Evolutionary conservation across 2,797 vertebrate species (phyloP).

Genomic region (Ficedula albicollis): DNA sequence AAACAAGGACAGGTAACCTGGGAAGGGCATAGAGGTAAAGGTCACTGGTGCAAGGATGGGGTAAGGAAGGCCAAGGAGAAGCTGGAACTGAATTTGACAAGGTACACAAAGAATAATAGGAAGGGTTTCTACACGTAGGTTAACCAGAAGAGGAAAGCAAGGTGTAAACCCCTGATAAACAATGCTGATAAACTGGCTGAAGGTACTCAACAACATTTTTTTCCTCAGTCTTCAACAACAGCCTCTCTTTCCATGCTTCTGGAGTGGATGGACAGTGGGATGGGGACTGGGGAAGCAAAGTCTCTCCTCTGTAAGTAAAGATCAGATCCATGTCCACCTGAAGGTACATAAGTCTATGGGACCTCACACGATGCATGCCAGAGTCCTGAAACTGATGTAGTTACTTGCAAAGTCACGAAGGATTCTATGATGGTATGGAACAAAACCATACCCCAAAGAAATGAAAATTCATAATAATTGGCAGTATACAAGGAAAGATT

Average conservation of each 20-base stretch:
- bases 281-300: neutral
- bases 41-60: rapidly evolving
- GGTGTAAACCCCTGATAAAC: neutral
- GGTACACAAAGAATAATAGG: neutral
- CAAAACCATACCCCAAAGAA: neutral
- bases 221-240: neutral
- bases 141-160: neutral
- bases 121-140: neutral
- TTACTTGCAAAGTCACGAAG: neutral
- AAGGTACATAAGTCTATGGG: neutral
- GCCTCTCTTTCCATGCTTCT: neutral
- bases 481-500: neutral
- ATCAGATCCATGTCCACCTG: neutral
- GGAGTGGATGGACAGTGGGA: neutral
- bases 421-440: neutral
- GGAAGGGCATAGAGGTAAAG: neutral
- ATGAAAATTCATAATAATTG: neutral
- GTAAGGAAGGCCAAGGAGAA: neutral
- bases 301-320: neutral
- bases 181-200: neutral
- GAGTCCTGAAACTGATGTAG: neutral
- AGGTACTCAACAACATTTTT: neutral
- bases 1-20: neutral
- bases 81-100: neutral
- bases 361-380: neutral